phyloP scores from a whole-genome alignment of 2,113 vertebrate genomes.

The Potamarius usumacintae region DNA sequence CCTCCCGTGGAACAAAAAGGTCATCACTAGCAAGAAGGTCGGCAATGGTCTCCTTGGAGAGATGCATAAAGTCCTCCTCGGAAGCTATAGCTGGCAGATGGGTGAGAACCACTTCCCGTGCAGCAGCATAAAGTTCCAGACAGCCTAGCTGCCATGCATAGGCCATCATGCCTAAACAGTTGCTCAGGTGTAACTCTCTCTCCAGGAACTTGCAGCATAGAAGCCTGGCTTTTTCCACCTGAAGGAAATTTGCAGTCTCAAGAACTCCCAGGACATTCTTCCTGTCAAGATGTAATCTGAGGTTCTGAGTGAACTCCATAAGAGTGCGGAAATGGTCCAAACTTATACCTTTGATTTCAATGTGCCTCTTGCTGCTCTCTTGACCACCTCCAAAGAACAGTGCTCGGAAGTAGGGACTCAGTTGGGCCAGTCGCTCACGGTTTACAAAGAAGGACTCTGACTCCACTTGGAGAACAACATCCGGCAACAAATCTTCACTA shows the following conservation, averaged over 20 bases:
- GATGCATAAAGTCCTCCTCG: constrained; percentile 75
- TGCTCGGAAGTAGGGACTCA: constrained; percentile 82
- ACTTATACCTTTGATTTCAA: constrained; percentile 75
- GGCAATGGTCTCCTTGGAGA: constrained; percentile 76
- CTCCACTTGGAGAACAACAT: constrained; percentile 72
- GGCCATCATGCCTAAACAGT: constrained; percentile 83
- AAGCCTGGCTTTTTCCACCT: constrained; percentile 75
- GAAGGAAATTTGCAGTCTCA: constrained; percentile 82
- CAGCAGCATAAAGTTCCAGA: constrained; percentile 66
- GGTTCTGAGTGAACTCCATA: constrained; percentile 71
- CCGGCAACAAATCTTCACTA: constrained; percentile 47
- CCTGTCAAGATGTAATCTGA: constrained; percentile 66
- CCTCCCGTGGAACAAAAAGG: constrained; percentile 76
- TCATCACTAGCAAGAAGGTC: constrained; percentile 78
- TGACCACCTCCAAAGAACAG: constrained; percentile 81
- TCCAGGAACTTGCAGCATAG: constrained; percentile 84
- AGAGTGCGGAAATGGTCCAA: constrained; percentile 73
- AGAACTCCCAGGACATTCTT: constrained; percentile 80
- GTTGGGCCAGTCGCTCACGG: constrained; percentile 69
- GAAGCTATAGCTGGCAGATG: constrained; percentile 76
- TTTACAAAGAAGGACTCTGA: constrained; percentile 77
- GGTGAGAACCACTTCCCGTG: constrained; percentile 77
- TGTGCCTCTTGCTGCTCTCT: constrained; percentile 71
- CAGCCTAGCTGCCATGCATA: constrained; percentile 79
- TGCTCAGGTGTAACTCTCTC: constrained; percentile 80